These are phyloP conservation scores for Drosophila kanekoi DNA, from an alignment of 2,888 invertebrate genomes.

Conservation along the genomic window DNA sequence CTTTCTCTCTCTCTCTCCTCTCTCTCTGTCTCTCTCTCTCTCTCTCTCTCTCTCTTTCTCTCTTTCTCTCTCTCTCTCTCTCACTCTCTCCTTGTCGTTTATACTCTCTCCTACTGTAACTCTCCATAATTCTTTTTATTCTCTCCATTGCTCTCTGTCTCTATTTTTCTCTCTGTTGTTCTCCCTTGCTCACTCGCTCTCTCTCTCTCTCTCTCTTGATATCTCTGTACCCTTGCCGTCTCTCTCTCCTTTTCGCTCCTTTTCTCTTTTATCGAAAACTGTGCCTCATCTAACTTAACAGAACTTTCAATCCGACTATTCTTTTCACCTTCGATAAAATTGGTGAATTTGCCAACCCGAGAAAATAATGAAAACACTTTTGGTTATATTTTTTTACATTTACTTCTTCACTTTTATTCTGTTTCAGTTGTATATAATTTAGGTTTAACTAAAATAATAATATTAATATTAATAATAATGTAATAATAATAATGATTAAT, in stretches of 20 bases:
- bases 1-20: too few relatives aligned
- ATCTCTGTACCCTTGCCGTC: not conserved
- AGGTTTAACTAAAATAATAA: slow-evolving; percentile 65
- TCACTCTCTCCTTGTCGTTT: not conserved
- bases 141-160: not conserved
- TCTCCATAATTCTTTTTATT: not conserved
- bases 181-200: not conserved
- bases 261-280: too few relatives aligned
- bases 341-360: not conserved
- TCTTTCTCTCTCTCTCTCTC: not conserved
- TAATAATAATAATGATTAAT: slow-evolving; percentile 29
- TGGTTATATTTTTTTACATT: slow-evolving; percentile 59
- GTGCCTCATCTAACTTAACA: too few relatives aligned
- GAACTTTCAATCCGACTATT: too few relatives aligned
- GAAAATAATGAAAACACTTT: slow-evolving; percentile 20
- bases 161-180: not conserved
- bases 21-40: not conserved
- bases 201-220: not conserved
- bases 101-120: too few relatives aligned
- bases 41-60: not conserved
- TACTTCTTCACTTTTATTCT: slow-evolving; percentile 69
- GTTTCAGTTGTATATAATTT: slow-evolving; percentile 67
- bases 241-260: not conserved
- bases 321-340: too few relatives aligned
- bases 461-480: slow-evolving; percentile 21